Base-by-base conservation (phyloP, 1,140 invertebrate genomes). In the Heliconius hewitsoni region DNA sequence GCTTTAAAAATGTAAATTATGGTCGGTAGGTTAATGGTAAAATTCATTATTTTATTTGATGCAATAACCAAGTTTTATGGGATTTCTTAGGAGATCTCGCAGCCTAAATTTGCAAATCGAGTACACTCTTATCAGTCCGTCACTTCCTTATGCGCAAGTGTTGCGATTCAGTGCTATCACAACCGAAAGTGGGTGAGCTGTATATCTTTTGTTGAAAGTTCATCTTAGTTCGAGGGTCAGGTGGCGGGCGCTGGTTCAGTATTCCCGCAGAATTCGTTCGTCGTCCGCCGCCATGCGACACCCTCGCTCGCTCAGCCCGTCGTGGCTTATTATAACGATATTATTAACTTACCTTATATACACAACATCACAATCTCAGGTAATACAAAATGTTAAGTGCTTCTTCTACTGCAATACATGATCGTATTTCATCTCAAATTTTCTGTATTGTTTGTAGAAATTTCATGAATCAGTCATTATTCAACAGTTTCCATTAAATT, bases 161-260 rank as follows among this genome's bases (percentile, higher is more conserved):
- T 87, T 82, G 86, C 85, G 70, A 85, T 87, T 88, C 85, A 83
- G 77, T 81, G 82, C 86, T 93, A 94, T 93, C 92, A 66, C 11
- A 30, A 80, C 87, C 86, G 83, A 93, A 94, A 94, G 92, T 94
- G 83, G 92, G 91, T 93, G 91, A 66, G 27, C 60, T 9, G 23
- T 66, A 66, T 66, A 66, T 66, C 60, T 66, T 23, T 66, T 66
- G 90, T 85, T 92, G 91, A 93, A 92, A 82, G 90, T 92, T 92
- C 90, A 91, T 92, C 90, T 87, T 82, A 86, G 88, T 90, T 90
- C 85, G 82, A 80, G 88, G 91, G 90, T 90, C 91, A 92, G 84
- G 81, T 85, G 85, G 84, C 84, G 86, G 84, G 74, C 86, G 85
- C 84, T 86, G 86, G 85, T 85, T 82, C 80, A 75, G 78, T 82